phyloP scores from a whole-genome alignment of 2,113 vertebrate species.

The Oxyruncus cristatus region DNA sequence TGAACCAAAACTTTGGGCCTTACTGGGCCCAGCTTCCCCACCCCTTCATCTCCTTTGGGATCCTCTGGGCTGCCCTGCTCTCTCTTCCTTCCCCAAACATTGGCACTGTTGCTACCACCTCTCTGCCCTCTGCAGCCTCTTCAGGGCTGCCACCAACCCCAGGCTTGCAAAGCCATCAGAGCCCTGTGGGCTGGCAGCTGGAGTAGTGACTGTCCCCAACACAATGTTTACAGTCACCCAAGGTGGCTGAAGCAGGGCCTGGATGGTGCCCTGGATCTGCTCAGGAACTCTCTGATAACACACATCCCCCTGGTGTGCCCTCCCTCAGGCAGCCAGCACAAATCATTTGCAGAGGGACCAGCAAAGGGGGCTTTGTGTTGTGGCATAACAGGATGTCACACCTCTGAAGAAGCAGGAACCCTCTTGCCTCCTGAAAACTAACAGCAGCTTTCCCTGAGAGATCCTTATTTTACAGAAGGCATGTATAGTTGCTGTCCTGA shows the following conservation, averaged over 20 bases:
- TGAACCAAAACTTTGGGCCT: not conserved
- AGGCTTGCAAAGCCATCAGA: not conserved
- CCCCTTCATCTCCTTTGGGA: not conserved
- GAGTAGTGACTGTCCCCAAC: not conserved
- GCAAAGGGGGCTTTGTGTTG: not conserved
- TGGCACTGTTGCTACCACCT: not conserved
- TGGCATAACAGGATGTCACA: not conserved
- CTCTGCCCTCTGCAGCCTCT: not conserved
- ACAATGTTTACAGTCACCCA: not conserved
- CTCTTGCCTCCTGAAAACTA: constrained; percentile 7
- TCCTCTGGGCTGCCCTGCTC: not conserved
- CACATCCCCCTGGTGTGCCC: accelerated
- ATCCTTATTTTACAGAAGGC: constrained; percentile 19
- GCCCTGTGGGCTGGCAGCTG: not conserved
- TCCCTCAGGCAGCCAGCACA: not conserved
- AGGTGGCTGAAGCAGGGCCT: not conserved
- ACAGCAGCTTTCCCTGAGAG: constrained; percentile 31
- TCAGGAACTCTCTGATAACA: not conserved
- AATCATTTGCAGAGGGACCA: not conserved
- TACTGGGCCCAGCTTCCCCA: not conserved
- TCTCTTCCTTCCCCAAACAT: accelerated
- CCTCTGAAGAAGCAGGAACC: not conserved
- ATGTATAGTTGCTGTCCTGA: constrained; percentile 47
- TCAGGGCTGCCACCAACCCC: not conserved
- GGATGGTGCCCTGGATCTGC: not conserved